Evolutionary conservation across 2,113 vertebrate genomes (phyloP).

Genomic region (Mus musculus): GRCm39 chr5:36661501-36662000

Average conservation of each 20-base stretch:
- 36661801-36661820: not conserved
- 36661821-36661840: too few species aligned
- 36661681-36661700: not conserved
- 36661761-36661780: not conserved
- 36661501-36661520: not conserved
- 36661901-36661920: not conserved
- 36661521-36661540: not conserved
- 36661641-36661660: not conserved
- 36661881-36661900: not conserved
- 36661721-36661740: not conserved
- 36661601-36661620: not conserved
- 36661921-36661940: accelerated
- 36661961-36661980: not conserved
- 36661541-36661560: accelerated
- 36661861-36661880: not conserved
- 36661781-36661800: not conserved
- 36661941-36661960: not conserved
- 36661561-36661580: not conserved
- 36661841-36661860: not conserved
- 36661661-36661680: not conserved
- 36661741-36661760: not conserved
- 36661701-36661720: too few species aligned
- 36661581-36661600: not conserved
- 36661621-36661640: not conserved
- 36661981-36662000: not conserved